Base-by-base conservation (phyloP, 2,113 vertebrate genomes). In the Xiphophorus couchianus region DNA sequence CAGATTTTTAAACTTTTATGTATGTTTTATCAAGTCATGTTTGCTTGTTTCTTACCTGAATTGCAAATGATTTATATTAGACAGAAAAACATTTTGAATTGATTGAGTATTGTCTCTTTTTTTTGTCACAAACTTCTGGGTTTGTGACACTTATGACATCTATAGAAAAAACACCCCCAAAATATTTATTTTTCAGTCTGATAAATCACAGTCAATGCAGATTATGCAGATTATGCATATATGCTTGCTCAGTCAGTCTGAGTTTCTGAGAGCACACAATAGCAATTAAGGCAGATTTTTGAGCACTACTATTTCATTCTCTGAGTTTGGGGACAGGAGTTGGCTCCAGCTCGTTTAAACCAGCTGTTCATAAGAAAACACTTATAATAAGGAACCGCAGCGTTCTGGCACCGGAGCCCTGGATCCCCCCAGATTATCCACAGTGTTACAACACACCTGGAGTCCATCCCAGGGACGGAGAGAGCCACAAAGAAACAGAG, bases 361-460 rank as follows among this genome's bases (percentile, higher is more conserved):
- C 82, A 81, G 79, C 74, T 75, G 83, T 81, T 89, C 44, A 54
- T 76, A n/a, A 58, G 25, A 58, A 58, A 25, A 76, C 86, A 71
- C 58, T 48, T 66, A 82, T 78, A 61, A 54, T 19, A 71, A 77
- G 73, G 58, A 84, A 65, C 84, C 48, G 33, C 83, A 77, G 75
- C 61, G 66, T 62, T 75, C 54, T 80, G 83, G 87, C 76, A 67
- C 84, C 80, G 82, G 64, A 78, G 73, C 51, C 48, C 51, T 70
- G 62, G 65, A 66, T 70, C 44, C 17, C 17, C 76, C 89, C 75
- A 81, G 88, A 88, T 81, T 30, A 73, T 84, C 78, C 78, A 48
- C 81, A 81, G 73, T 69, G 76, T 90, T 91, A 77, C 84, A 86
- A 89, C 84, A 90, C 82, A 88, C 84, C 81, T 91, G 83, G 88